These are phyloP conservation scores for Trachelus stipa DNA, from an alignment of 2,888 invertebrate genomes.

Conservation along the genomic window DNA sequence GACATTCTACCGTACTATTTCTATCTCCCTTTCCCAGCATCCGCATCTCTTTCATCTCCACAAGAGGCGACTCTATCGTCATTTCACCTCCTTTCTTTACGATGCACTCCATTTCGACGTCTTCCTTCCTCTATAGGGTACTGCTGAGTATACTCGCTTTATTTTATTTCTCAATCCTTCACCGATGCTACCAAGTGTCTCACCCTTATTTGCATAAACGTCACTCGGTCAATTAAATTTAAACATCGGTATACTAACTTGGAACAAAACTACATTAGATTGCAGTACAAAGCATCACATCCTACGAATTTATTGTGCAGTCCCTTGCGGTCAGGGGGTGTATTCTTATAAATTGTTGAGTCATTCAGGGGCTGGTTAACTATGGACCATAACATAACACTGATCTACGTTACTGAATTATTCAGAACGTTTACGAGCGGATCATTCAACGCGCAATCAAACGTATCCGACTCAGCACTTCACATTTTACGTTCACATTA, in stretches of 20 bases:
- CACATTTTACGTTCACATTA: not conserved
- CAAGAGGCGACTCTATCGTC: constrained; percentile 11
- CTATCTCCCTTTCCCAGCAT: constrained; percentile 24
- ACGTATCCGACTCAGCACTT: not conserved
- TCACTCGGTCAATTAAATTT: constrained; percentile 32
- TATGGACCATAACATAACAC: not conserved
- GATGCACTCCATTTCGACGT: constrained; percentile 18
- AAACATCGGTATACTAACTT: not conserved
- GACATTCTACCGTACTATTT: constrained; percentile 18
- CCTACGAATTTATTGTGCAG: not conserved
- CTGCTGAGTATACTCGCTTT: not conserved
- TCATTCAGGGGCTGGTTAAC: not conserved
- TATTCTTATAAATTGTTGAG: not conserved
- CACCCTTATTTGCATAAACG: constrained; percentile 30
- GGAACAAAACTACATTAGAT: not conserved
- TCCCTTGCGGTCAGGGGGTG: not conserved
- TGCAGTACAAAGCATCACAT: not conserved
- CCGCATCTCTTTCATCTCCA: constrained; percentile 22
- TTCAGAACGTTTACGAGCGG: not conserved
- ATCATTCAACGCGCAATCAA: not conserved
- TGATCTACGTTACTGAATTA: not conserved
- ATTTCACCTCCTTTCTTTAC: constrained; percentile 13
- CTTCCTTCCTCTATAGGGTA: constrained; percentile 3
- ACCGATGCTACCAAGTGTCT: constrained; percentile 23
- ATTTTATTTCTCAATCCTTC: constrained; percentile 18